Base-by-base conservation (phyloP, 2,797 vertebrate species). In the Lacerta viridis region DNA sequence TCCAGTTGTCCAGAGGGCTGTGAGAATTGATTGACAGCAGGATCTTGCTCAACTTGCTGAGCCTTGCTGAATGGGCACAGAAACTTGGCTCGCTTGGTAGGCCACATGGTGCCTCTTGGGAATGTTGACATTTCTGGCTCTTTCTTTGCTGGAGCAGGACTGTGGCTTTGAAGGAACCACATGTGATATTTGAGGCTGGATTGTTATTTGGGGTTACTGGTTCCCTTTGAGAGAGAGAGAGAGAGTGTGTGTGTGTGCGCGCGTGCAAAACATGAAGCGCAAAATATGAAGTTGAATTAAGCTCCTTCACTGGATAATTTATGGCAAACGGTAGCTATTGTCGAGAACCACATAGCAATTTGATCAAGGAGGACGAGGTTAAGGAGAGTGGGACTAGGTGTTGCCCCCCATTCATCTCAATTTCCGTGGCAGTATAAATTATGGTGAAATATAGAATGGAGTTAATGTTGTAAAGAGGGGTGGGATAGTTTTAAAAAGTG, bases 361-460 rank as follows among this genome's bases (percentile, higher is more conserved):
- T 18, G 36, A 36, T 39, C 71, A 39, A 25, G 71, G n/a, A 36
- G 71, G 71, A 25, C 6, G 5, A 36, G 33, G 33, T 15, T 7
- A 39, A 18, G 33, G 72, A 13, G 72, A 17, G 36, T 36, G 10
- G 33, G 5, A 72, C 11, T 33, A 39, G 72, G 13, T 18, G 0
- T 78, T 71, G 25, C 78, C 77, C 89, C 77, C 6, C 0, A 71
- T 94, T 83, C 85, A 20, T 89, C 75, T 86, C 80, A 20, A 25
- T 39, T 76, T 41, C 77, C 84, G 85, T 82, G 46, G 84, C 90
- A 29, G 69, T 29, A 85, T 87, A 3, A 15, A 39, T 82, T 74
- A 11, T 25, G 50, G 91, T 66, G 61, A 71, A 91, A 15, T 72
- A 92, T 92, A 92, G 92, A 90, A 89, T 86, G 75, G 87, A 83